phyloP scores from a whole-genome alignment of 2,888 invertebrate species.

The Xestia ashworthii region DNA sequence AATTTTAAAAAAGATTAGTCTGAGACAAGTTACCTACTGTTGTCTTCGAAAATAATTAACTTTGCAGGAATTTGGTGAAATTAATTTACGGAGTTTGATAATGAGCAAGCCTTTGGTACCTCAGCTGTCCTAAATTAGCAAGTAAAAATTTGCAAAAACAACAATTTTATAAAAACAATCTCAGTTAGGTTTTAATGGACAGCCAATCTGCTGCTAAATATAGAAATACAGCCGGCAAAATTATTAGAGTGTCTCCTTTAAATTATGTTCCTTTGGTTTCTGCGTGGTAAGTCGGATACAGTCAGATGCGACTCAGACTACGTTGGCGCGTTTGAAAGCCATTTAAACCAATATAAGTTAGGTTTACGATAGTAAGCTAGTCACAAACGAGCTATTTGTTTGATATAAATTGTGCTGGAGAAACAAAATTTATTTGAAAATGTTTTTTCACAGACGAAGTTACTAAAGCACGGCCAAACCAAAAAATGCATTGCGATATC shows the following conservation, averaged over 20 bases:
- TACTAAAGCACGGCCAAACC: constrained; percentile 96
- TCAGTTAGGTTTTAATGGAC: no score
- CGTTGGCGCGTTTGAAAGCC: constrained; percentile 24
- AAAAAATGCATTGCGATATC: constrained; percentile 98
- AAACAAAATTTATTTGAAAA: constrained; percentile 1
- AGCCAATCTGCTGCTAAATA: constrained; percentile 41
- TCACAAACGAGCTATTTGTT: neutral
- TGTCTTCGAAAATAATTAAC: constrained; percentile 47
- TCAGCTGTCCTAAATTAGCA: no score
- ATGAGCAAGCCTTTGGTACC: constrained; percentile 42
- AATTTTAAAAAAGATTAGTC: constrained; percentile 43
- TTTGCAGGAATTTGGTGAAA: constrained; percentile 43
- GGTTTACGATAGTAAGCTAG: constrained; percentile 22
- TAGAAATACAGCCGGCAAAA: constrained; percentile 45
- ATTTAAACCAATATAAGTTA: constrained; percentile 22
- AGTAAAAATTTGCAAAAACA: no score
- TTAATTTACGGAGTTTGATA: constrained; percentile 55
- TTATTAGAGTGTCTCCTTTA: constrained; percentile 36
- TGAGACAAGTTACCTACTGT: constrained; percentile 33
- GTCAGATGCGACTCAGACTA: constrained; percentile 20
- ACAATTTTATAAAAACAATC: no score
- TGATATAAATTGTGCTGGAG: neutral
- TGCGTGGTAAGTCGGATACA: constrained; percentile 7
- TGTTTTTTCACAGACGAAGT: constrained; percentile 88
- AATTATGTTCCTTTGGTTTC: constrained; percentile 36